phyloP scores from a whole-genome alignment of 2,888 invertebrate species.

The Tetropium fuscum region DNA sequence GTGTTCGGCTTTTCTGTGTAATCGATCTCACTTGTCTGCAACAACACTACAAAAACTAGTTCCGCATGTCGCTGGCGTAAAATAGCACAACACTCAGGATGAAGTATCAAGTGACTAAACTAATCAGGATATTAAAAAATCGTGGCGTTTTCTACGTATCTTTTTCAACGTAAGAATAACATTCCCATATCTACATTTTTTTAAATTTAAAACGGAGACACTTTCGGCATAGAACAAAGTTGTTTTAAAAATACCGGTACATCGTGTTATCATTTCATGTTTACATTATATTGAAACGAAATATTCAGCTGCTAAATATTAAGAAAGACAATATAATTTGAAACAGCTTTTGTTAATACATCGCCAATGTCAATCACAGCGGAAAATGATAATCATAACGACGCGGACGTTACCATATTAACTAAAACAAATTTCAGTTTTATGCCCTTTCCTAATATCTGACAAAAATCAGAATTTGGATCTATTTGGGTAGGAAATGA shows the following conservation, averaged over 20 bases:
- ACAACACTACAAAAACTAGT: slow-evolving; percentile 55
- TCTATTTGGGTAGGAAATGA: too few relatives aligned
- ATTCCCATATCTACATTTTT: not conserved
- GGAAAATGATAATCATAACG: too few relatives aligned
- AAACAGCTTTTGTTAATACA: too few relatives aligned
- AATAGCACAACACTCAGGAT: slow-evolving; percentile 35
- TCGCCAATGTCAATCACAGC: too few relatives aligned
- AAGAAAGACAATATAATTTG: too few relatives aligned
- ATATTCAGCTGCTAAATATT: too few relatives aligned
- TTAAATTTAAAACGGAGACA: not conserved
- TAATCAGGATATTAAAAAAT: slow-evolving; percentile 29
- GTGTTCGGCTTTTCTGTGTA: slow-evolving; percentile 54
- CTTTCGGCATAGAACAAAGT: slow-evolving; percentile 3
- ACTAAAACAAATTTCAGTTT: too few relatives aligned
- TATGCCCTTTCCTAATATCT: too few relatives aligned
- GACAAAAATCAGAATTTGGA: too few relatives aligned
- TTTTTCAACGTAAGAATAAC: not conserved
- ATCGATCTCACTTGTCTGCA: slow-evolving; percentile 53
- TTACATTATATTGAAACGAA: too few relatives aligned
- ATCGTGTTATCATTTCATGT: too few relatives aligned
- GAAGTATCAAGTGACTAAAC: slow-evolving; percentile 20
- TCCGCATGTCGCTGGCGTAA: slow-evolving; percentile 49
- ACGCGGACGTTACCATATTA: too few relatives aligned
- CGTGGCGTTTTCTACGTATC: not conserved
- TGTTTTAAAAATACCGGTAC: not conserved